Evolutionary conservation across 1,140 invertebrate genomes (phyloP).

Genomic region (Drosophila trapezifrons): DNA sequence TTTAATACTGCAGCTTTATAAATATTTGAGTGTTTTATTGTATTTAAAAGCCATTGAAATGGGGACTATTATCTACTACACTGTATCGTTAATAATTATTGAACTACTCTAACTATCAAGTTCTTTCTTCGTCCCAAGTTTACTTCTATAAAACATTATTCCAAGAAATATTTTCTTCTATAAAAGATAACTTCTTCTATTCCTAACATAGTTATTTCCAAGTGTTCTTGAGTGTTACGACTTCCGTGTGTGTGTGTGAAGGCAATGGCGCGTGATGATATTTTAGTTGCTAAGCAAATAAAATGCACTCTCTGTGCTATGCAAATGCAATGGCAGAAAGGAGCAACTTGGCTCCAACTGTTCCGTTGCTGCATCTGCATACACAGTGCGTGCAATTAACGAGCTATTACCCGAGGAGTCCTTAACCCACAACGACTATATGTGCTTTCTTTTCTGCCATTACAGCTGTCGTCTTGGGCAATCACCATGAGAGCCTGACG

Average conservation of each 20-base stretch:
- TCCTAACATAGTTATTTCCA: background rate
- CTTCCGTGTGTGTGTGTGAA: background rate
- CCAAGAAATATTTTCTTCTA: background rate
- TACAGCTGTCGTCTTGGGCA: slow-evolving; percentile 65
- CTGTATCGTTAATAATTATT: too few species aligned
- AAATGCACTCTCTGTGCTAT: slow-evolving; percentile 25
- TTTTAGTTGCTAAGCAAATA: slow-evolving; percentile 35
- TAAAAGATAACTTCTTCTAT: background rate
- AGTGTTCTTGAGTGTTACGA: background rate
- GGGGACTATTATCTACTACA: too few species aligned
- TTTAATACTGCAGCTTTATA: too few species aligned
- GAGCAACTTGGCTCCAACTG: slow-evolving; percentile 34
- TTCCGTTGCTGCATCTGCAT: slow-evolving; percentile 42
- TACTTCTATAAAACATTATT: too few species aligned
- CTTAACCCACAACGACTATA: slow-evolving; percentile 1
- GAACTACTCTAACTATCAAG: too few species aligned
- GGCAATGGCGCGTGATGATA: slow-evolving; percentile 3
- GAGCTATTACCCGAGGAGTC: slow-evolving; percentile 44
- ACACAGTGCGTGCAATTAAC: slow-evolving; percentile 58
- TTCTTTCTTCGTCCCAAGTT: too few species aligned
- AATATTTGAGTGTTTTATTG: too few species aligned
- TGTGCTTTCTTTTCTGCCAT: slow-evolving; percentile 18
- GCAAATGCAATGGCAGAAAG: slow-evolving; percentile 38
- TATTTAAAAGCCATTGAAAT: too few species aligned
- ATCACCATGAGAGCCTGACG: slow-evolving; percentile 67